Percentiles rank a stretch among this genome's conserved stretches.
phyloP scores from a whole-genome alignment of 2,797 vertebrate genomes.

The Vireo griseus region DNA sequence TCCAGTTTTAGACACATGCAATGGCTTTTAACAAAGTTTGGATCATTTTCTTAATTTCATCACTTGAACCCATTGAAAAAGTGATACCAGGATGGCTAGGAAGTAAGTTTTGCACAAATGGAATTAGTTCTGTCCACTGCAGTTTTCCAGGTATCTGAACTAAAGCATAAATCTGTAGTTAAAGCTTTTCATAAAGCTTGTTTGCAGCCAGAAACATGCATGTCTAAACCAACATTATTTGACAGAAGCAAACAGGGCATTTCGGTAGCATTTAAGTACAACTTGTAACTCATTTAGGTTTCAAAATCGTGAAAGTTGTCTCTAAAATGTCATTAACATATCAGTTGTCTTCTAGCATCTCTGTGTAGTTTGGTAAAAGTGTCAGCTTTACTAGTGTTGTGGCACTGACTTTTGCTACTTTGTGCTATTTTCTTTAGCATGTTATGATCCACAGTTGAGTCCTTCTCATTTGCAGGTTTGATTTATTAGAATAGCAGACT shows the following conservation, averaged over 20 bases:
- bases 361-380: neutral
- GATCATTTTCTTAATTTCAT: neutral
- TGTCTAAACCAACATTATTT: neutral
- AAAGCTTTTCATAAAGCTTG: neutral
- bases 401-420: neutral
- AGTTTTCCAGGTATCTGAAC: neutral
- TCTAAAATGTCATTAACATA: neutral
- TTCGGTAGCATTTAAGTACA: neutral
- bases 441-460: neutral
- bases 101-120: neutral
- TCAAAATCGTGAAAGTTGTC: neutral
- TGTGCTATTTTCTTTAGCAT: neutral
- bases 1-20: neutral
- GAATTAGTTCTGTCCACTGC: neutral
- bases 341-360: neutral
- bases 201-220: neutral
- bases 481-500: neutral
- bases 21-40: neutral
- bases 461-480: neutral
- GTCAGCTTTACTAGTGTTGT: neutral
- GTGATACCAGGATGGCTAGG: neutral
- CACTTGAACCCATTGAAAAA: neutral
- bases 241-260: neutral
- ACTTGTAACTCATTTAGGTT: neutral
- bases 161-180: neutral